Evolutionary conservation across 2,113 vertebrate species (phyloP).

Genomic region (Oxyura jamaicensis): DNA sequence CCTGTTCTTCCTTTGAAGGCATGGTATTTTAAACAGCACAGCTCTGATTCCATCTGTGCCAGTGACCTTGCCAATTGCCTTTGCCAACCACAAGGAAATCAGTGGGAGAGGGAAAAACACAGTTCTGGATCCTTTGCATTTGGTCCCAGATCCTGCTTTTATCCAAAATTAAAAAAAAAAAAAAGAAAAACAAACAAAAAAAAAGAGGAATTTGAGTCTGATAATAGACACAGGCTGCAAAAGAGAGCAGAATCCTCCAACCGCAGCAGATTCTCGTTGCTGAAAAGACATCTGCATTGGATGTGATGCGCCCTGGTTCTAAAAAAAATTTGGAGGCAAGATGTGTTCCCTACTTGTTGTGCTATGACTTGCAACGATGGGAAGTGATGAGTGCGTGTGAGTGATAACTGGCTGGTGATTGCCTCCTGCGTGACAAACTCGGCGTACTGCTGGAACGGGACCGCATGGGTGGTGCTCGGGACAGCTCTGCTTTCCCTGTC

Average conservation of each 20-base stretch:
- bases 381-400: neutral
- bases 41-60: neutral
- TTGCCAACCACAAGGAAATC: neutral
- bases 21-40: neutral
- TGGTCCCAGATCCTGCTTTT: neutral
- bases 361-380: fast-evolving
- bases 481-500: neutral
- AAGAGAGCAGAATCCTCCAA: neutral
- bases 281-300: neutral
- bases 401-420: neutral
- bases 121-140: neutral
- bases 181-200: neutral
- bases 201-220: neutral
- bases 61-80: neutral
- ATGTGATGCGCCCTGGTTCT: neutral
- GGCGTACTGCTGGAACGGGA: fast-evolving
- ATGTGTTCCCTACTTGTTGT: neutral
- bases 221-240: neutral
- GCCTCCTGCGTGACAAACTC: neutral
- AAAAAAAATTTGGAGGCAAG: neutral
- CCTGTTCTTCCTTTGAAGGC: neutral
- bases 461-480: neutral
- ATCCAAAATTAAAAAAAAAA: neutral
- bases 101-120: neutral
- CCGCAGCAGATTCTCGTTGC: fast-evolving